Base-by-base conservation (phyloP, 2,888 invertebrate species). In the Drosophila fungiperda region DNA sequence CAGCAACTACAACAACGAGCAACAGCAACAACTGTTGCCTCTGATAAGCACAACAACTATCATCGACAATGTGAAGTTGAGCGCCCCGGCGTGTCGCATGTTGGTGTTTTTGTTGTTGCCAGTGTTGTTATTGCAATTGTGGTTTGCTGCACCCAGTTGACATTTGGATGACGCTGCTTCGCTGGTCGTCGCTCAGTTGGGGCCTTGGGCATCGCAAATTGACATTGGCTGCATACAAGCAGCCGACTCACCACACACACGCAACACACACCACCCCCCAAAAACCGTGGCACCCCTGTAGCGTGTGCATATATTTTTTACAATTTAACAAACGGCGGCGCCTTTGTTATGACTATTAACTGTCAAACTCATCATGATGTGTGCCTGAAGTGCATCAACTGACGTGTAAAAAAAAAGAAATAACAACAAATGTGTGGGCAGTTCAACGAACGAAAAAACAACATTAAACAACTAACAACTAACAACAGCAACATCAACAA, bases 301-400 rank as follows among this genome's bases (percentile, higher is more conserved):
- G 48, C 6, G 38, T 36, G 67, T 57, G n/a, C 48, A 26, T 15
- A 49, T 52, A 29, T 48, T 38, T 48, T 68, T 63, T 53, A 60
- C 62, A 67, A 67, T 86, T 80, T 77, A 82, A 78, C 85, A 89
- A 82, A 72, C 67, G 69, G 80, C 89, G 90, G 87, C 85, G 80
- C 89, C 90, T 87, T 87, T 87, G 87, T 90, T 87, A 83, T 76
- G 82, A 82, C 78, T 71, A 76, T 72, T 76, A 73, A 76, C 78
- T 86, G 83, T 83, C 86, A 83, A 80, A 83, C 66, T 78, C 86
- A 78, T 78, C 84, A 83, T 86, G 77, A 76, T 64, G 73, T 65
- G 68, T 26, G 53, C 50, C 65, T 63, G 63, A 68, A 69, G 67
- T 80, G 82, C 79, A 82, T 77, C 80, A 73, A 73, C 53, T 65